Evolutionary conservation across 2,888 invertebrate species (phyloP).

Genomic region (Amblyteles armatorius): DNA sequence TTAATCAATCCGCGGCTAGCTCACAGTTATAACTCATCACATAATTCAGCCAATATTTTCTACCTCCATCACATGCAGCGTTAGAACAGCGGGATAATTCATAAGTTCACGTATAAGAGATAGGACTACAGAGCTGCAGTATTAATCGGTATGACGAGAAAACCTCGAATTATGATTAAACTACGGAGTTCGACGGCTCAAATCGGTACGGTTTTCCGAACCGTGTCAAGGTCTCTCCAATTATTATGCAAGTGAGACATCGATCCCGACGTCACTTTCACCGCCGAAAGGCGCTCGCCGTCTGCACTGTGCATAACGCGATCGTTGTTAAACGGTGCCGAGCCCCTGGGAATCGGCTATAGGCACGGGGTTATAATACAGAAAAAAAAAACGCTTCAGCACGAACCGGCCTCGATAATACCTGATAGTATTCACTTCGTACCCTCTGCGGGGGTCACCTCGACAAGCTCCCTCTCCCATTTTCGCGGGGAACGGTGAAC

Average conservation of each 20-base stretch:
- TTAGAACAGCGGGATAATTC: too few relatives aligned
- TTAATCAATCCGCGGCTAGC: slow-evolving; percentile 45
- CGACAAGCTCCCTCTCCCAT: slow-evolving; percentile 1
- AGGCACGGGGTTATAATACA: background rate
- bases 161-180: background rate
- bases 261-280: slow-evolving; percentile 74
- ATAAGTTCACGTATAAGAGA: too few relatives aligned
- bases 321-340: background rate
- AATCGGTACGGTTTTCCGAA: slow-evolving; percentile 21
- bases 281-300: slow-evolving; percentile 69
- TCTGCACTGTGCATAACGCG: slow-evolving; percentile 12
- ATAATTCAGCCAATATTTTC: background rate
- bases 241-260: slow-evolving; percentile 48
- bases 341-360: background rate
- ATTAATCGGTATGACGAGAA: slow-evolving; percentile 31
- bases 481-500: slow-evolving; percentile 28
- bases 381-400: slow-evolving; percentile 16
- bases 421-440: slow-evolving; percentile 46
- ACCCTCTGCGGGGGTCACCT: background rate
- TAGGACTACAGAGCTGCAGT: background rate
- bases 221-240: slow-evolving; percentile 32
- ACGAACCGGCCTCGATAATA: slow-evolving; percentile 45
- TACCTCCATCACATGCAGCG: too few relatives aligned
- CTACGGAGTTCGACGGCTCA: slow-evolving; percentile 30
- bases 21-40: background rate